These are phyloP conservation scores for Megalurothrips usitatus DNA, from an alignment of 2,888 invertebrate genomes.

Conservation along the genomic window DNA sequence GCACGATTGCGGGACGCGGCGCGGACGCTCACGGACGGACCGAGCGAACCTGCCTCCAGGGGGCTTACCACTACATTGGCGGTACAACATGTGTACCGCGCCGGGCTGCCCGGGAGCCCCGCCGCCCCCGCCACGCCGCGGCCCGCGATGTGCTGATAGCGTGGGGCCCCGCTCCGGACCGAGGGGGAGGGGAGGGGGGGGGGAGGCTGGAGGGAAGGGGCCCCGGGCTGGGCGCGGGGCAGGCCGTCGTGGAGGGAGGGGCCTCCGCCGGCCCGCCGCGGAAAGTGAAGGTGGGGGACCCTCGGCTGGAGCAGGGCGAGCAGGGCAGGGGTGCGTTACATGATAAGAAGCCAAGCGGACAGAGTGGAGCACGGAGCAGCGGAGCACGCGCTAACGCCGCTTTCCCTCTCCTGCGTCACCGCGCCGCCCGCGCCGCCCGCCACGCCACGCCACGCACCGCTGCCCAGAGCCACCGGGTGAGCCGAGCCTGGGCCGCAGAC, in stretches of 20 bases:
- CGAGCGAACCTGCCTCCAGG: background rate
- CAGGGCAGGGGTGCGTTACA: slow-evolving; percentile 15
- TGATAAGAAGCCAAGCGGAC: slow-evolving; percentile 16
- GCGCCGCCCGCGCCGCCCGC: background rate
- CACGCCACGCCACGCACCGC: background rate
- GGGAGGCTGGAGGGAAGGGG: background rate
- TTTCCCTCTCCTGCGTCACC: slow-evolving; percentile 5
- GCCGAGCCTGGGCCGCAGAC: no score
- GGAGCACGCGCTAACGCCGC: background rate
- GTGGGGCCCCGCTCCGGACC: background rate
- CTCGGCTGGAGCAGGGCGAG: background rate
- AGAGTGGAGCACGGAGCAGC: slow-evolving; percentile 5
- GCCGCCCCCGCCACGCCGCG: background rate
- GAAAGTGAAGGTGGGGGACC: background rate
- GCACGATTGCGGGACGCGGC: background rate
- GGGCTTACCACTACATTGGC: slow-evolving; percentile 13
- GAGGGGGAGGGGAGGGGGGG: background rate
- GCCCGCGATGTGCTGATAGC: slow-evolving; percentile 8
- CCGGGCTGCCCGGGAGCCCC: background rate
- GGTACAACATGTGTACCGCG: slow-evolving; percentile 9
- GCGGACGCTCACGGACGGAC: background rate
- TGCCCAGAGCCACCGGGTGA: no score
- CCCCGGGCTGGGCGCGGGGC: background rate
- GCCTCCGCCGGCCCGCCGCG: background rate
- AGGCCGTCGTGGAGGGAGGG: background rate